Conservation (phyloP, 1,140 invertebrate species). For the Laupala kohalensis region DNA sequence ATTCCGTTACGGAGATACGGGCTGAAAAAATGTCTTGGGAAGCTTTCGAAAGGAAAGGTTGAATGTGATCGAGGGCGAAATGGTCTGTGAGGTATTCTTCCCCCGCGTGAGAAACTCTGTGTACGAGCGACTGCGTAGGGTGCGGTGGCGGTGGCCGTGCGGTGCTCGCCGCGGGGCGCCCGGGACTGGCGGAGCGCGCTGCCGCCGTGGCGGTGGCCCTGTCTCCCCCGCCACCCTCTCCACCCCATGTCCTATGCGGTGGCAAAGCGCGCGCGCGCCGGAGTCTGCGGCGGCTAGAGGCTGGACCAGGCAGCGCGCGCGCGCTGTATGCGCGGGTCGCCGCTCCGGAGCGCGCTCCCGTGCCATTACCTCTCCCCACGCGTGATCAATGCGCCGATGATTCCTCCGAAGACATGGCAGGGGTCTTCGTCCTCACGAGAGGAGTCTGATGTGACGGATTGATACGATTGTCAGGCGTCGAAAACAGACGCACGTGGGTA, state of each 20-base stretch:
- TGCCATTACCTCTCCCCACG: neutral
- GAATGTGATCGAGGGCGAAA: neutral
- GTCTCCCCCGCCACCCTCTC: no score
- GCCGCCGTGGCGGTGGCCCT: no score
- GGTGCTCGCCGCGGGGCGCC: neutral
- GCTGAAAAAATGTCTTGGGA: no score
- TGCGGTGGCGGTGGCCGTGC: neutral
- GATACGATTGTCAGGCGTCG: no score
- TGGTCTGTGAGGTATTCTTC: neutral
- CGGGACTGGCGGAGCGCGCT: neutral
- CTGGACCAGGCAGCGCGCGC: neutral
- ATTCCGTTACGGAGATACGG: no score
- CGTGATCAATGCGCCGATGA: neutral
- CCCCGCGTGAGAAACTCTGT: neutral
- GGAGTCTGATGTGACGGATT: no score
- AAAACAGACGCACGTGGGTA: no score
- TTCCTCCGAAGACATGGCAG: no score
- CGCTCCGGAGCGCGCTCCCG: neutral
- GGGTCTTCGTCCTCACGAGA: no score
- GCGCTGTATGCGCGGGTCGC: neutral
- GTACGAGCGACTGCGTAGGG: neutral
- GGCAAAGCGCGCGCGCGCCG: no score
- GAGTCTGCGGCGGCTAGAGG: neutral
- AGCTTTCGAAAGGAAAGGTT: no score
- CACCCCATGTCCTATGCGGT: no score